Evolutionary conservation across 2,113 vertebrate genomes (phyloP).

Genomic region (Lathamus discolor): DNA sequence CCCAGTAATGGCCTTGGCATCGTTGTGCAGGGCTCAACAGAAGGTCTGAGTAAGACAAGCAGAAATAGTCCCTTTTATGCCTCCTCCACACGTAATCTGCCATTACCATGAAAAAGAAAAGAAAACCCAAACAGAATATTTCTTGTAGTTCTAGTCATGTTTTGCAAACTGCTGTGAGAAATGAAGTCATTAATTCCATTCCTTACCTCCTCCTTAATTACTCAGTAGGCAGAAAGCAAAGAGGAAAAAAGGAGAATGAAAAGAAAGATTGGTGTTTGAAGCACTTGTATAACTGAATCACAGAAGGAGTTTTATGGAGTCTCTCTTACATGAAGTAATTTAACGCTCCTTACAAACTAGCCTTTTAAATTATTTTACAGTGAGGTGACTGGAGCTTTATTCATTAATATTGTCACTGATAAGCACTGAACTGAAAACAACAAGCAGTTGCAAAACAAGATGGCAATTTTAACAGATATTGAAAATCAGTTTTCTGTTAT

Average conservation of each 20-base stretch:
- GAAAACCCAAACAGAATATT: fast-evolving
- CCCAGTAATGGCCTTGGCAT: background rate
- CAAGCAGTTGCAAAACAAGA: background rate
- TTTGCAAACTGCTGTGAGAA: background rate
- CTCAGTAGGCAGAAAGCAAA: background rate
- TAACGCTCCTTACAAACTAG: background rate
- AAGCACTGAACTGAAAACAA: background rate
- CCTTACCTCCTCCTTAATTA: background rate
- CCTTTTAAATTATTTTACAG: background rate
- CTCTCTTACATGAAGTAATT: background rate
- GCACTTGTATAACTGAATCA: background rate
- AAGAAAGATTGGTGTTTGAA: background rate
- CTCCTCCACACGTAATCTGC: background rate
- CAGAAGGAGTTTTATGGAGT: background rate
- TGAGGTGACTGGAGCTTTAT: background rate
- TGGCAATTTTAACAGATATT: background rate
- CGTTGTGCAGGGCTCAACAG: background rate
- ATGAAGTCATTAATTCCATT: background rate
- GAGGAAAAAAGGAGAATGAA: background rate
- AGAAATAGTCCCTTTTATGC: background rate
- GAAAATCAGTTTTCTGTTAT: background rate
- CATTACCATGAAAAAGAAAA: background rate
- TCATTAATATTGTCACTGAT: background rate
- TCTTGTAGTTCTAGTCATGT: background rate
- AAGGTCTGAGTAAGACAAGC: background rate